phyloP scores from a whole-genome alignment of 2,113 vertebrate species.

The Atherinomorus stipes region DNA sequence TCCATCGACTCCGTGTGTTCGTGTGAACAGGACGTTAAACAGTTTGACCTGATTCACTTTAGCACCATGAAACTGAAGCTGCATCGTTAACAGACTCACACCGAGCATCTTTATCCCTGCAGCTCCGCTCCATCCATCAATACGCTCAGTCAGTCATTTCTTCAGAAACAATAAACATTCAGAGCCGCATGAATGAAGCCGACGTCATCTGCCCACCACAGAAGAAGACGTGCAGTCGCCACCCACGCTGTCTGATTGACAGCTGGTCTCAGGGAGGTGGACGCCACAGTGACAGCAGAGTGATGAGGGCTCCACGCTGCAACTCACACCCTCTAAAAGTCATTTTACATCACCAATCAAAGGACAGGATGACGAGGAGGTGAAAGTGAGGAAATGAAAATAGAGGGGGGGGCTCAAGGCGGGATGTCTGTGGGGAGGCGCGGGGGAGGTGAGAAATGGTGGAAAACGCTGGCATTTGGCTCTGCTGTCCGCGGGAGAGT shows the following conservation, averaged over 20 bases:
- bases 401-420: background rate
- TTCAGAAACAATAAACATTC: background rate
- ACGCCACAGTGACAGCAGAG: constrained; percentile 1
- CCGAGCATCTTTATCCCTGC: too few species aligned
- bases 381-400: constrained; percentile 34
- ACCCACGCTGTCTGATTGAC: constrained; percentile 6
- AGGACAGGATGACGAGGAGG: constrained; percentile 22
- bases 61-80: too few species aligned
- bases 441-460: constrained; percentile 15
- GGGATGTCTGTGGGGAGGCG: accelerated
- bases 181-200: background rate
- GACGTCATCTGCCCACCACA: background rate
- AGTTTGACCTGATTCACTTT: too few species aligned
- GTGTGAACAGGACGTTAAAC: too few species aligned
- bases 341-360: constrained; percentile 18
- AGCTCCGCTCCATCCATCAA: background rate
- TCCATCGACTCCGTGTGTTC: too few species aligned
- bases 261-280: background rate
- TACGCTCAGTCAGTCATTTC: background rate
- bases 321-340: constrained; percentile 19
- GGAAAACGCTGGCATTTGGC: constrained; percentile 55
- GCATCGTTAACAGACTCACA: too few species aligned
- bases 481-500: constrained; percentile 34
- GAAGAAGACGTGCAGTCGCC: background rate
- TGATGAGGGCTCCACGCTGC: background rate